phyloP scores from a whole-genome alignment of 2,888 invertebrate genomes.

The Pollenia angustigena region DNA sequence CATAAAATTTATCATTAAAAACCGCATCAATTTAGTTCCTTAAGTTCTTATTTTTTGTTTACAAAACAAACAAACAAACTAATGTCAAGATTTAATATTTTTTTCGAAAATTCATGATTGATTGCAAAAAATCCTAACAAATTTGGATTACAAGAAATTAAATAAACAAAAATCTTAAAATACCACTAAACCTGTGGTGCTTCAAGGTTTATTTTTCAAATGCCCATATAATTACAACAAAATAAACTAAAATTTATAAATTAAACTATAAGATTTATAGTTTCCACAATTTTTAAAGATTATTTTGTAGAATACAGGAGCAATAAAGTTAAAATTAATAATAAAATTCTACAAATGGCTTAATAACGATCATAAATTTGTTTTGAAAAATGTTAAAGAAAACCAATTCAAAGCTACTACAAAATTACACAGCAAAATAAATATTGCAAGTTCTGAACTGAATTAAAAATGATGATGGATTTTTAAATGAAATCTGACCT shows the following conservation, averaged over 20 bases:
- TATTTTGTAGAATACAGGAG: neutral
- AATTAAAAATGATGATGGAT: slow-evolving; percentile 9
- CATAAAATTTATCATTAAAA: too few relatives aligned
- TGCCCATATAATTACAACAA: too few relatives aligned
- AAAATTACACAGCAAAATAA: slow-evolving; percentile 1
- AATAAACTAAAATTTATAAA: neutral
- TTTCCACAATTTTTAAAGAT: neutral
- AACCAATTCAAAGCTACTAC: neutral
- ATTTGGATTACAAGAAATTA: too few relatives aligned
- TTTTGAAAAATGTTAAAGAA: neutral
- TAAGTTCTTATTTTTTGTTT: too few relatives aligned
- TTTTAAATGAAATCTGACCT: slow-evolving; percentile 14
- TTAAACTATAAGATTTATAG: slow-evolving; percentile 8
- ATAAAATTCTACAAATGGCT: neutral
- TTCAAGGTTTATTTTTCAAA: neutral
- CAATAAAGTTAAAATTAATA: neutral
- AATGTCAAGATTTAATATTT: too few relatives aligned
- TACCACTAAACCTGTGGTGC: neutral
- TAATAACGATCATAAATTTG: neutral
- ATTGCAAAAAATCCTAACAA: too few relatives aligned
- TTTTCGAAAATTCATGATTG: too few relatives aligned
- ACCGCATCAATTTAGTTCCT: too few relatives aligned
- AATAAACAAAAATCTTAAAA: too few relatives aligned
- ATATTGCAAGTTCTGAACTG: neutral
- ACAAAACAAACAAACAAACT: too few relatives aligned